Conservation (phyloP, 2,888 invertebrate genomes). For the Xestobium rufovillosum region DNA sequence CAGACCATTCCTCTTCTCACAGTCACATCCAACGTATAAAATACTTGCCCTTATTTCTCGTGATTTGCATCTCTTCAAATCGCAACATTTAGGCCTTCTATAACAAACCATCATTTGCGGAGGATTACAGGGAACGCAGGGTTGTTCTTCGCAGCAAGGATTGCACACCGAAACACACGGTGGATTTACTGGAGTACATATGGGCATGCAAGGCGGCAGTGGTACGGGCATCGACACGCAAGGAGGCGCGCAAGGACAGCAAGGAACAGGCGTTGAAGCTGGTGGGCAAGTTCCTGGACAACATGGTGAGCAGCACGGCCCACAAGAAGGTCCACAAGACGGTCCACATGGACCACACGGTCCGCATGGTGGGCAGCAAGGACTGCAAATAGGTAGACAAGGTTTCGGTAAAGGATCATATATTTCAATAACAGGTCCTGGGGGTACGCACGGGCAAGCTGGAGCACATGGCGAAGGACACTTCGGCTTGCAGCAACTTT, state of each 20-base stretch:
- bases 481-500: slow-evolving; percentile 19
- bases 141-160: slow-evolving; percentile 48
- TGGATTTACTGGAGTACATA: slow-evolving; percentile 41
- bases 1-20: slow-evolving; percentile 51
- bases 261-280: slow-evolving; percentile 32
- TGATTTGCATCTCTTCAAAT: slow-evolving; percentile 43
- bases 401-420: slow-evolving; percentile 50
- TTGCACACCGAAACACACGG: slow-evolving; percentile 47
- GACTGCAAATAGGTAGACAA: slow-evolving; percentile 49
- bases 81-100: slow-evolving; percentile 36
- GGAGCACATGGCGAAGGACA: slow-evolving; percentile 13
- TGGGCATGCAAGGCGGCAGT: slow-evolving; percentile 46
- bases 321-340: slow-evolving; percentile 39
- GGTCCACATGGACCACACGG: slow-evolving; percentile 35
- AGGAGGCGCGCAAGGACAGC: slow-evolving; percentile 20
- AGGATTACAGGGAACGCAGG: slow-evolving; percentile 51
- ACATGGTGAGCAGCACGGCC: slow-evolving; percentile 38
- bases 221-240: slow-evolving; percentile 46
- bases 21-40: slow-evolving; percentile 51
- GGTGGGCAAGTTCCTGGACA: slow-evolving; percentile 44
- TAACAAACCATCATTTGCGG: slow-evolving; percentile 52
- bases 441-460: slow-evolving; percentile 33
- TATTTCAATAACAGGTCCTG: slow-evolving; percentile 45
- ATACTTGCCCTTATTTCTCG: slow-evolving; percentile 48
- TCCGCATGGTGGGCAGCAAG: slow-evolving; percentile 30